Evolutionary conservation across 2,113 vertebrate genomes (phyloP).

Genomic region (Promerops cafer): DNA sequence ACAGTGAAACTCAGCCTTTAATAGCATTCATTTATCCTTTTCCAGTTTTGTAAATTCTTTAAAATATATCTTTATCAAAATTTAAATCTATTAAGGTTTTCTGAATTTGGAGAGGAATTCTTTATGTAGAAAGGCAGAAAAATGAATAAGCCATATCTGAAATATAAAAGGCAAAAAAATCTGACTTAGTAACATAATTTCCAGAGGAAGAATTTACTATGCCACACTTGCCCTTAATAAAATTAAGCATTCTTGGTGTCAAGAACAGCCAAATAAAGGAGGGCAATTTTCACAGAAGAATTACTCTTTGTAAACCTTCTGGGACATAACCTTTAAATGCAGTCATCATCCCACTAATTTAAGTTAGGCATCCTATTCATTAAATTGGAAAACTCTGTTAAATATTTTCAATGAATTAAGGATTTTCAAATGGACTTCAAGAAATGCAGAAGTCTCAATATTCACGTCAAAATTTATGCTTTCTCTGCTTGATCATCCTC

Average conservation of each 20-base stretch:
- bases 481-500: background rate
- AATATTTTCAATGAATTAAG: background rate
- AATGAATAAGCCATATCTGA: background rate
- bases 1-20: background rate
- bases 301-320: background rate
- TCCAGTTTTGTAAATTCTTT: background rate
- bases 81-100: background rate
- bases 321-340: background rate
- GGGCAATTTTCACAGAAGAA: background rate
- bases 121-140: background rate
- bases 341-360: background rate
- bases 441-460: background rate
- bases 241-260: background rate
- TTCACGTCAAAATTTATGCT: background rate
- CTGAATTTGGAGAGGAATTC: background rate
- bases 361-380: background rate
- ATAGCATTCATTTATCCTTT: background rate
- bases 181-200: background rate
- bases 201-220: background rate
- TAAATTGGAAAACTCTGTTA: background rate
- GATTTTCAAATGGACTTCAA: background rate
- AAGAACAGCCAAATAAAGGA: background rate
- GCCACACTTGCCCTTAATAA: background rate
- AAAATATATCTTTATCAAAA: background rate
- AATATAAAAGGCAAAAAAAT: background rate